phyloP scores from a whole-genome alignment of 2,113 vertebrate species.

The Zosterops japonicus region DNA sequence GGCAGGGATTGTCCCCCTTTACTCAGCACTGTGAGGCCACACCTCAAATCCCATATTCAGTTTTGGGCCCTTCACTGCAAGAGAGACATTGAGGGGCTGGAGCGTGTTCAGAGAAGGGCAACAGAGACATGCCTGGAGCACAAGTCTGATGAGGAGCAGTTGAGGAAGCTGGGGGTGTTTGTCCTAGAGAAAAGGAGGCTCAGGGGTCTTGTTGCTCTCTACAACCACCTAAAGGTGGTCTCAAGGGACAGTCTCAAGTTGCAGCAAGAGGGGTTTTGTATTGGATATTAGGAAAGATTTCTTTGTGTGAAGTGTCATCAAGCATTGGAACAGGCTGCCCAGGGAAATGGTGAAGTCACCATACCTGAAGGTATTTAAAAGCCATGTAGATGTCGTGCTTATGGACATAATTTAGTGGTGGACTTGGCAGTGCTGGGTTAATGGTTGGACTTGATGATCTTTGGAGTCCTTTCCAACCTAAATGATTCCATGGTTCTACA shows the following conservation, averaged over 20 bases:
- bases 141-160: fast-evolving
- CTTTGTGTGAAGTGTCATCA: not conserved
- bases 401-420: not conserved
- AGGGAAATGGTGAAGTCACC: not conserved
- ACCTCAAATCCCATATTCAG: fast-evolving
- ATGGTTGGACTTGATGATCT: not conserved
- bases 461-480: not conserved
- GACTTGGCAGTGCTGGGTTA: not conserved
- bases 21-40: fast-evolving
- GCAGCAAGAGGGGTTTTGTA: not conserved
- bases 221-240: not conserved
- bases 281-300: not conserved
- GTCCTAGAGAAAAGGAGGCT: not conserved
- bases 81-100: not conserved
- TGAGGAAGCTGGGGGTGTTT: not conserved
- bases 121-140: fast-evolving
- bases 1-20: not conserved
- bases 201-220: not conserved
- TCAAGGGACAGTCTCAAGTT: not conserved
- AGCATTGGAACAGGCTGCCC: not conserved
- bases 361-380: not conserved
- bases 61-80: fast-evolving
- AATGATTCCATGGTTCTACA: not conserved
- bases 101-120: fast-evolving
- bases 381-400: not conserved